Evolutionary conservation across 2,888 invertebrate genomes (phyloP), one percentile per base, ranked within the genome.

Genomic region (Enchytraeus crypticus): DNA sequence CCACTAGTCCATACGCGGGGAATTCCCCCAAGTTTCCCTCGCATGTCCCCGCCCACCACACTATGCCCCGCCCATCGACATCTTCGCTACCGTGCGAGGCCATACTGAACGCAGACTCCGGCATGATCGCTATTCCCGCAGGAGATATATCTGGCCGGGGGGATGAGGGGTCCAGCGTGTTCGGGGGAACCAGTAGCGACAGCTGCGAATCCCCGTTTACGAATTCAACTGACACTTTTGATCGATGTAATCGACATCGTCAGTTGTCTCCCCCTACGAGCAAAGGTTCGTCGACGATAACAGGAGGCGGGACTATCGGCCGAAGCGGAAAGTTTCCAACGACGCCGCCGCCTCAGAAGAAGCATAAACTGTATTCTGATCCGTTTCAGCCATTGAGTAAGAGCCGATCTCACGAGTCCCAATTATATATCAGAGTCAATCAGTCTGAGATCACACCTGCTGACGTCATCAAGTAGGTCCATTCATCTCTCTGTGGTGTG

Each of bases 351-450:
- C 86, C 88, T 53, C 85, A 86, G 71, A 86, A 85, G 72, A 87
- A 84, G 79, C 87, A 86, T 81, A 86, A 86, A 71, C 75, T 83
- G 60, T 74, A 82, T 69, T 82, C 83, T 23, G 84, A 82, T 66
- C 78, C 79, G 56, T 75, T 74, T 43, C 69, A 71, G n/a, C 71
- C 72, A 5, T 83, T 92, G 69, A 89, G 88, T 63, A 91, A 92
- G 81, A 92, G 92, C 65, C 88, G 89, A 75, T 92, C 92, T 49
- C 91, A 92, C 79, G 92, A 92, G 81, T 90, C 90, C 18, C 91
- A 92, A 79, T 83, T 91, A 64, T 87, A 85, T 57, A 84, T 84
- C 74, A 82, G 84, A 72, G 81, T 84, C 64, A 85, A 85, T 32
- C 57, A 61, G 45, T n/a, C n/a, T n/a, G 64, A 64, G 70, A 73